A percentile compares a stretch with the other conserved stretches of the same genome.
Conservation (phyloP, 2,797 vertebrate genomes). For the Gymnocypris eckloni region DNA sequence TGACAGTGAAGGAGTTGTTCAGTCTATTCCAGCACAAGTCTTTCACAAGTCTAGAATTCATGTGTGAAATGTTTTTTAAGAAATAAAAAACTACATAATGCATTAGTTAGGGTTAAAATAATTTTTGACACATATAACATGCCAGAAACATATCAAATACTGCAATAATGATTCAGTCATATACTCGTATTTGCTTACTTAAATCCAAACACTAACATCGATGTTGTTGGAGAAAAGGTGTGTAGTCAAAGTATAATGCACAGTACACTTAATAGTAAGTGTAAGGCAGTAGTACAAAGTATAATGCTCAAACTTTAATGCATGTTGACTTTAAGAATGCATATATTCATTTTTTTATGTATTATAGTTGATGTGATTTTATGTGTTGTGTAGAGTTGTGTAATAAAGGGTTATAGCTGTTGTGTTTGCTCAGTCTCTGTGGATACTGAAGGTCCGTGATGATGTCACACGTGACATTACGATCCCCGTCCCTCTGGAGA, state of each 20-base stretch:
- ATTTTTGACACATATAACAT: background rate
- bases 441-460: background rate
- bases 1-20: background rate
- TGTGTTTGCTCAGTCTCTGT: background rate
- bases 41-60: background rate
- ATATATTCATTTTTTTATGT: background rate
- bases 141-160: background rate
- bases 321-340: background rate
- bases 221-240: background rate
- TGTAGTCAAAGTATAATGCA: no score
- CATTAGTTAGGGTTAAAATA: background rate
- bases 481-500: slow-evolving; percentile 41
- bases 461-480: slow-evolving; percentile 20
- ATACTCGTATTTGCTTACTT: no score
- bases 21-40: background rate
- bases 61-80: background rate
- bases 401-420: background rate
- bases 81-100: background rate
- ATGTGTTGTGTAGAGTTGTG: background rate
- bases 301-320: background rate
- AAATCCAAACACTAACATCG: no score
- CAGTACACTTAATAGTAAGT: background rate
- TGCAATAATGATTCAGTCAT: background rate
- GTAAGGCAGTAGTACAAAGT: background rate
- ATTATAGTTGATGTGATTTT: background rate